Evolutionary conservation across 30 jellyfish, hydroid and myxozoan genomes (phyloP), one percentile per base, ranked within the genome.

Genomic region (Catostylus mosaicus): DNA sequence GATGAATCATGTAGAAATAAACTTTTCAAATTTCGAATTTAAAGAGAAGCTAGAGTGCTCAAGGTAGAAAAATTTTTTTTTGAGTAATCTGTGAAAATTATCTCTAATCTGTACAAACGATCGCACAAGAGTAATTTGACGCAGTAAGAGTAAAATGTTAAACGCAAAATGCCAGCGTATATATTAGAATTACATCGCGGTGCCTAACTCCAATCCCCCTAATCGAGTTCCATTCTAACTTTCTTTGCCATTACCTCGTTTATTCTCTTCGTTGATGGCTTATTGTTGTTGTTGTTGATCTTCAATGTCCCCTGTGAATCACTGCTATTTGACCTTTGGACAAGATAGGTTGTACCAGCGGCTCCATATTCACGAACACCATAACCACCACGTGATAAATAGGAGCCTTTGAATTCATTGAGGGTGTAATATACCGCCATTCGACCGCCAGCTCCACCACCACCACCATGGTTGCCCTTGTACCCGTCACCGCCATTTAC

Each of bases 371-470:
- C 92, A 22, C 85, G 85, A 23, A 35, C 26, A 11, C 85, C 92
- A 30, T 50, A 82, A 10, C 92, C 92, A 34, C 92, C 92, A 50
- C 76, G 92, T 3, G 85, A 67, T 24, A 19, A 36, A 4, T 48
- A 20, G 2, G 92, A 50, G 30, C 92, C 92, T 22, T 67, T 66
- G 75, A 67, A 82, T 23, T 70, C 65, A 32, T 68, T 26, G 59
- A 16, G 48, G 0, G 67, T 20, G 56, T 67, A 82, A 32, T 82
- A 82, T 30, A 82, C 56, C 0, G 92, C 92, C 68, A 68, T n/a
- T 5, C 92, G 48, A 27, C 92, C 92, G 18, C 92, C 92, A 24
- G 92, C 92, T 57, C 92, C 92, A n/a, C 92, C 92, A 3, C 92
- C 92, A 1, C 92, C 92, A 31, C 82, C 65, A 64, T 79, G 90